These are phyloP conservation scores for Myotis findleyi DNA, from an alignment of 2,797 vertebrate species.

Conservation along the genomic window DNA sequence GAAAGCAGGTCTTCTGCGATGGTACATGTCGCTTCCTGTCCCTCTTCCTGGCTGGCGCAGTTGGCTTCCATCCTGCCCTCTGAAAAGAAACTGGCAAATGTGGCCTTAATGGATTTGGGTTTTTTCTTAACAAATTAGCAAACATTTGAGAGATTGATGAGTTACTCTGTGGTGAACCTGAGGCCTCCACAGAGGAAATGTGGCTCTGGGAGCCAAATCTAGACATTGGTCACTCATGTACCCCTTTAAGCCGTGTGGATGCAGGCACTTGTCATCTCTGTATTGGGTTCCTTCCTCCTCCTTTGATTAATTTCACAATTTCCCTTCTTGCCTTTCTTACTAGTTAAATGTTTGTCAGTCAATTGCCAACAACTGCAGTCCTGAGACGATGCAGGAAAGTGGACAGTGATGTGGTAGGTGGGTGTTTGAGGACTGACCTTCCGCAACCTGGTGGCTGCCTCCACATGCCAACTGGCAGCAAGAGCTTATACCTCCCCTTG, in stretches of 20 bases:
- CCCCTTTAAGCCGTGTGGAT: slow-evolving; percentile 17
- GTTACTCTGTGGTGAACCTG: background rate
- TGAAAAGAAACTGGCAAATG: slow-evolving; percentile 37
- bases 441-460: background rate
- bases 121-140: slow-evolving; percentile 40
- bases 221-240: background rate
- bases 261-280: slow-evolving; percentile 42
- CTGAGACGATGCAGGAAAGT: slow-evolving; percentile 58
- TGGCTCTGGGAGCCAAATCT: slow-evolving; percentile 38
- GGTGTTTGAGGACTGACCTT: slow-evolving; percentile 39
- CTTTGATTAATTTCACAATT: slow-evolving; percentile 56
- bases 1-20: slow-evolving; percentile 40
- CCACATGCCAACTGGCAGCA: background rate
- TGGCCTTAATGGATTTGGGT: slow-evolving; percentile 58
- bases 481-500: slow-evolving; percentile 48
- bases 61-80: slow-evolving; percentile 2
- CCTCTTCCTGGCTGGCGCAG: background rate
- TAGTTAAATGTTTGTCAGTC: slow-evolving; percentile 52
- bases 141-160: slow-evolving; percentile 39
- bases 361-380: slow-evolving; percentile 23
- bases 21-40: background rate
- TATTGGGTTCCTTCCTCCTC: slow-evolving; percentile 51
- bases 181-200: slow-evolving; percentile 26
- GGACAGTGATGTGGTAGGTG: slow-evolving; percentile 13
- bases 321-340: slow-evolving; percentile 45